Evolutionary conservation across 2,888 invertebrate species (phyloP).

Genomic region (Trissoscelio sp.): DNA sequence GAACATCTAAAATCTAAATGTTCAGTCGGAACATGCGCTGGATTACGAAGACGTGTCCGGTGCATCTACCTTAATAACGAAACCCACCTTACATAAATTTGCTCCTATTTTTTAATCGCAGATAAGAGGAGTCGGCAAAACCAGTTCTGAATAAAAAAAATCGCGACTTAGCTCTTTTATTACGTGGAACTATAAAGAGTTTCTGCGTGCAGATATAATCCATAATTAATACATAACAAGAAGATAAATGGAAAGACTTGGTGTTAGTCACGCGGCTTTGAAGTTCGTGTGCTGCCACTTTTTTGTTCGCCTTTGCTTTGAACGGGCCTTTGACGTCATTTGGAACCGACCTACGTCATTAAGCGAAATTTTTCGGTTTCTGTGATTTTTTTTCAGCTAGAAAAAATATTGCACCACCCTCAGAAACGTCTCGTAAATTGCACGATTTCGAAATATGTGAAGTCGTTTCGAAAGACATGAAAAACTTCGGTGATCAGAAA

Average conservation of each 20-base stretch:
- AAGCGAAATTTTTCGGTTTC: not conserved
- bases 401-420: constrained; percentile 24
- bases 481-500: not conserved
- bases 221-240: constrained; percentile 30
- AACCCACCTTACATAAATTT: not conserved
- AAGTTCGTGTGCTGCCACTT: constrained; percentile 4
- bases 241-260: constrained; percentile 18
- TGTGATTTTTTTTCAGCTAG: constrained; percentile 9
- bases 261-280: constrained; percentile 16
- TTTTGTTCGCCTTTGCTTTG: not conserved
- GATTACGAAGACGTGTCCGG: not conserved
- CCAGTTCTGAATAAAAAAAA: constrained; percentile 5
- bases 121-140: not conserved
- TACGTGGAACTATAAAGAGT: constrained; percentile 19
- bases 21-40: not conserved
- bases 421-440: constrained; percentile 1
- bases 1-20: not conserved
- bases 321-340: constrained; percentile 18
- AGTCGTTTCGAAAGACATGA: not conserved
- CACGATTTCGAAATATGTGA: constrained; percentile 1
- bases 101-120: not conserved
- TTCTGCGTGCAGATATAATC: constrained; percentile 5
- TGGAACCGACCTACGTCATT: constrained; percentile 20
- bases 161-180: constrained; percentile 12
- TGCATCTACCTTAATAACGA: not conserved